Conservation (phyloP, 2,797 vertebrate species). For the Lacerta viridis region DNA sequence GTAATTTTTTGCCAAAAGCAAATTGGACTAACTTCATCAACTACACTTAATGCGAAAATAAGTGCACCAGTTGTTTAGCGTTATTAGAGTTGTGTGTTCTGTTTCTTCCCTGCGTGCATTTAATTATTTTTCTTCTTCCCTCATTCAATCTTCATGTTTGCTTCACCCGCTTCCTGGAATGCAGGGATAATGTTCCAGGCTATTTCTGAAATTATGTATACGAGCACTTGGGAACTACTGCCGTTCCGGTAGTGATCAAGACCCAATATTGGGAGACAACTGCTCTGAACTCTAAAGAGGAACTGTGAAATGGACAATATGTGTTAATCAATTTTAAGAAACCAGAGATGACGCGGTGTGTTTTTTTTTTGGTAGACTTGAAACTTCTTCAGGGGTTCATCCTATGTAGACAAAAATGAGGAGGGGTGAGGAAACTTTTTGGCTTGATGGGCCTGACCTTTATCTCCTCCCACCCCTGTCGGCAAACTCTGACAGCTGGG, state of each 20-base stretch:
- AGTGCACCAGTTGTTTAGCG: neutral
- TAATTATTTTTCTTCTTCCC: neutral
- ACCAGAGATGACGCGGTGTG: too few species aligned
- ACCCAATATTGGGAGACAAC: neutral
- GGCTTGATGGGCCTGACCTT: too few species aligned
- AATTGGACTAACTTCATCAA: neutral
- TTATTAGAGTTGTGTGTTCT: neutral
- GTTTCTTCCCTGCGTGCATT: neutral
- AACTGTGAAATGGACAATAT: neutral
- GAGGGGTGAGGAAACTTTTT: too few species aligned
- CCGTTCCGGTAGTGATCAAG: neutral
- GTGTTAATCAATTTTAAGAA: neutral
- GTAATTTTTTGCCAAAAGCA: neutral
- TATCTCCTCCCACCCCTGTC: too few species aligned
- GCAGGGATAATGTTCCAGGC: neutral
- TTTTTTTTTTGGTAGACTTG: neutral
- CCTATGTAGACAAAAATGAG: too few species aligned
- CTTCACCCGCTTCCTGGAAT: neutral
- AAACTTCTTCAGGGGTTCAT: too few species aligned
- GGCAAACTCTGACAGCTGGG: too few species aligned
- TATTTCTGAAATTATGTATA: neutral
- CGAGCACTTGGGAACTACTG: neutral
- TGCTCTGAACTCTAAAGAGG: neutral
- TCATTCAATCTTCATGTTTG: neutral
- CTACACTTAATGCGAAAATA: neutral